phyloP scores from a whole-genome alignment of 2,797 vertebrate species.

The Sebastes hopkinsi region DNA sequence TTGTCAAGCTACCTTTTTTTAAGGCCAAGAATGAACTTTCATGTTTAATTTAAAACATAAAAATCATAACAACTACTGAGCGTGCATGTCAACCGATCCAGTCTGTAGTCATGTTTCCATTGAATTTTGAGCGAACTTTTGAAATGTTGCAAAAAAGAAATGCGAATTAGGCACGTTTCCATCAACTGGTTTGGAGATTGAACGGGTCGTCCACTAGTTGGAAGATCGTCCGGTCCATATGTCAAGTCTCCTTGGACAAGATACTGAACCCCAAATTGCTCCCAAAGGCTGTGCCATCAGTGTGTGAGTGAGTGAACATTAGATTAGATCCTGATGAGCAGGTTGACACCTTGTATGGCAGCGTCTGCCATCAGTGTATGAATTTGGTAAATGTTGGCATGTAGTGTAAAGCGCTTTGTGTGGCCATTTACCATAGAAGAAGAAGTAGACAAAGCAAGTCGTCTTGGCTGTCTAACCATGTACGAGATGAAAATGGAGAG shows the following conservation, averaged over 20 bases:
- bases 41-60: background rate
- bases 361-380: too few relatives aligned
- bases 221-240: too few relatives aligned
- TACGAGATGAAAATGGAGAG: background rate
- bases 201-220: too few relatives aligned
- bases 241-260: too few relatives aligned
- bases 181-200: background rate
- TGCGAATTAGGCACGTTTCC: background rate
- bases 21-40: background rate
- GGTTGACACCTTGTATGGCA: too few relatives aligned
- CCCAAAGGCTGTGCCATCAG: too few relatives aligned
- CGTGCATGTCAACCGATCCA: rapidly evolving
- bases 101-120: background rate
- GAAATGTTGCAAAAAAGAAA: background rate
- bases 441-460: background rate
- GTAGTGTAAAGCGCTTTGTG: too few relatives aligned
- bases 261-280: too few relatives aligned
- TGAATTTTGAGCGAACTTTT: background rate
- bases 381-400: too few relatives aligned
- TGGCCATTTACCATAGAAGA: background rate
- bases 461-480: background rate
- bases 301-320: too few relatives aligned
- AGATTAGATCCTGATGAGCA: too few relatives aligned
- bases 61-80: background rate
- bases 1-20: background rate